Evolutionary conservation across 2,113 vertebrate genomes (phyloP), one percentile per base, ranked within the genome.

Genomic region (Sebastes schlegelii): DNA sequence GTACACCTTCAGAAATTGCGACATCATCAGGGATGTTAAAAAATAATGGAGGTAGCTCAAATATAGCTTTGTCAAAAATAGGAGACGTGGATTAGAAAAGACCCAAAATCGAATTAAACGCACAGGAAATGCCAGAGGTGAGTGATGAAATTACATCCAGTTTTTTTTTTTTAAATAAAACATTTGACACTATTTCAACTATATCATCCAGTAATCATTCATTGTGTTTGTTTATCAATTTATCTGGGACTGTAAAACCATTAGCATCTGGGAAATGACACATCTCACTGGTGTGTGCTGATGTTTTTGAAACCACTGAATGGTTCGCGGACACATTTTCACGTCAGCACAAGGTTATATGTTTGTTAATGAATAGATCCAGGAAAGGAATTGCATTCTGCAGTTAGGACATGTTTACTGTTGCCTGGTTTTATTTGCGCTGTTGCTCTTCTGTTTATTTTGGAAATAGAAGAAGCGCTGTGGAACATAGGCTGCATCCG

Each of bases 391-490:
- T 8, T 8, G 5, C 14, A 9, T 64, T 34, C 45, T 26, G 14
- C 16, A 82, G 10, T 51, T 11, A 21, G 2, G 1, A 34, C n/a
- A 51, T 49, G 21, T 72, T 76, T 14, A 68, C n/a, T 42, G 66
- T 49, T 70, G 17, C n/a, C 48, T 79, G 5, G 6, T 85, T 70
- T 74, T 72, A 43, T 80, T 85, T 78, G 19, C 21, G 67, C 73
- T 40, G 17, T 42, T 1, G 6, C 11, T 45, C 51, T 42, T 62
- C 46, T 76, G 54, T 83, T 83, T 76, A 58, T n/a, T 58, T 70
- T 66, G 57, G 64, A 34, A 77, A 58, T 12, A 16, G 23, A 67
- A 68, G 42, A 74, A 34, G n/a, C 3, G 8, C 13, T 7, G 10
- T 19, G 19, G 19, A 82, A 62, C 66, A 34, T 34, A 34, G 3